phyloP scores from a whole-genome alignment of 2,888 invertebrate species.

The Xylota segnis region DNA sequence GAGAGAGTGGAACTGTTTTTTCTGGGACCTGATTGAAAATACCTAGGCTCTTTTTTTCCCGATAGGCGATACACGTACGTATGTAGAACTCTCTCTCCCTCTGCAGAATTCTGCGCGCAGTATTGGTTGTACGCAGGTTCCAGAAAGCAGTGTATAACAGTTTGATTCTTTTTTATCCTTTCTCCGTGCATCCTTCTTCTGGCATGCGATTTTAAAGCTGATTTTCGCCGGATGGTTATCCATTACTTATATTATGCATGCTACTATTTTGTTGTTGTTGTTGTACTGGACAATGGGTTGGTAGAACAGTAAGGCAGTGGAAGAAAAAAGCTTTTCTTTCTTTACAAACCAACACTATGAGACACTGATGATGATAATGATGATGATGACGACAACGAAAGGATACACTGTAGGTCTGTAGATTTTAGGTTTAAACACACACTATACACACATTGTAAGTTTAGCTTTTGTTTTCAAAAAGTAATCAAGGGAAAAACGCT shows the following conservation, averaged over 20 bases:
- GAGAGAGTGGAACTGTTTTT: constrained; percentile 74
- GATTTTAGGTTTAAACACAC: constrained; percentile 39
- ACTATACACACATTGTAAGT: constrained; percentile 60
- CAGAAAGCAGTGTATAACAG: constrained; percentile 54
- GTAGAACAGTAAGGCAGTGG: constrained; percentile 51
- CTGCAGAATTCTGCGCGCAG: constrained; percentile 71
- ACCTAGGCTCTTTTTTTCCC: constrained; percentile 17
- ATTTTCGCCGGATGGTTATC: constrained; percentile 69
- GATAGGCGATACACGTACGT: no score
- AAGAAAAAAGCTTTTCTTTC: constrained; percentile 32
- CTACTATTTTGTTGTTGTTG: constrained; percentile 16
- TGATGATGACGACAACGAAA: constrained; percentile 8
- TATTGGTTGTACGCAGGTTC: constrained; percentile 67
- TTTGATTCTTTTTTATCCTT: constrained; percentile 39
- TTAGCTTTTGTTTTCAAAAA: constrained; percentile 69
- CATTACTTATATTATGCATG: constrained; percentile 45
- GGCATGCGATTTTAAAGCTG: constrained; percentile 42
- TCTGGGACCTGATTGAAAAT: constrained; percentile 64
- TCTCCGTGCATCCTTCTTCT: not conserved
- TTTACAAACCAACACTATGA: constrained; percentile 10
- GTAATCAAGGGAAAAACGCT: constrained; percentile 69
- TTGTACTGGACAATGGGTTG: constrained; percentile 61
- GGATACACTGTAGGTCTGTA: constrained; percentile 1
- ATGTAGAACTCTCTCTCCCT: constrained; percentile 36
- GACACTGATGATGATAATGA: not conserved